Percentiles rank a stretch among this genome's conserved stretches.
Conservation (phyloP, 1,140 invertebrate genomes). For the Sinella curviseta region DNA sequence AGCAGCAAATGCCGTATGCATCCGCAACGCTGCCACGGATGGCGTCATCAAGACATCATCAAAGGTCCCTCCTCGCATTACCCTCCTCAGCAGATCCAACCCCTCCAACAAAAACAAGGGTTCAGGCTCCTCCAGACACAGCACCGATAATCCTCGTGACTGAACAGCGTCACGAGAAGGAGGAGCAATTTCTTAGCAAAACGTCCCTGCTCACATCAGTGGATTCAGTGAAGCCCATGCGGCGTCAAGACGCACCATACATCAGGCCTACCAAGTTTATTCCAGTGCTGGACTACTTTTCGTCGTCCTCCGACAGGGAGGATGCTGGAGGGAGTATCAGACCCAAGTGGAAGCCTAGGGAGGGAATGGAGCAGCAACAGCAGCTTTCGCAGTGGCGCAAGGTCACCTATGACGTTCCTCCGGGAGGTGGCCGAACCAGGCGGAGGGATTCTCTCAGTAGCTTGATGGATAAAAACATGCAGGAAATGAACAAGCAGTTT, state of each 20-base stretch:
- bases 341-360: conserved; percentile 64
- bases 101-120: background rate
- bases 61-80: background rate
- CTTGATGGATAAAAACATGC: conserved; percentile 28
- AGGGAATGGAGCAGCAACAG: conserved; percentile 52
- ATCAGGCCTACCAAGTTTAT: background rate
- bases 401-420: conserved; percentile 26
- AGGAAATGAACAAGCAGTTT: conserved; percentile 32
- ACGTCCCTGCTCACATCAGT: background rate
- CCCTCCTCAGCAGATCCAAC: background rate
- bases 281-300: conserved; percentile 9
- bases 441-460: conserved; percentile 21
- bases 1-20: background rate
- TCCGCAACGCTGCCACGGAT: background rate
- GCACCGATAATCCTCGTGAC: background rate
- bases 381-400: conserved; percentile 14
- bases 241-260: background rate
- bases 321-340: conserved; percentile 45
- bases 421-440: background rate
- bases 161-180: too few relatives aligned
- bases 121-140: background rate
- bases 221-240: background rate
- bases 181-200: too few relatives aligned
- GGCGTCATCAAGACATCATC: background rate
- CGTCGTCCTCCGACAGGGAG: conserved; percentile 1